Evolutionary conservation across 2,888 invertebrate species (phyloP).

Genomic region (Mythimna pallens): DNA sequence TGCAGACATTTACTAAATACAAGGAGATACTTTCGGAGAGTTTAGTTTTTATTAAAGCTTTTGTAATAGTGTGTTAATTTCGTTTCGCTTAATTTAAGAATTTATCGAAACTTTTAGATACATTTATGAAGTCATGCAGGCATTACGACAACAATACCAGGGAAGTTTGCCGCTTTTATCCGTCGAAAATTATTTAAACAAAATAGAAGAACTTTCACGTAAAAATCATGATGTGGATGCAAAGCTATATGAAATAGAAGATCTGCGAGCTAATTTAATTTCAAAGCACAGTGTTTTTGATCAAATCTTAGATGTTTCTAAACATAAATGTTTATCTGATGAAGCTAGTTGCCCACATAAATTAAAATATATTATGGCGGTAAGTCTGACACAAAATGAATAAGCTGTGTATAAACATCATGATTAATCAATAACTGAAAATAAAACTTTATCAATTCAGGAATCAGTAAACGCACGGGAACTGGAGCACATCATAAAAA

Average conservation of each 20-base stretch:
- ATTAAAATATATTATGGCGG: conserved; percentile 78
- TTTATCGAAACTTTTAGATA: conserved; percentile 75
- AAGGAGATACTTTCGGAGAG: not conserved
- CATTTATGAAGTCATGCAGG: conserved; percentile 82
- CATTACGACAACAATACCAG: conserved; percentile 84
- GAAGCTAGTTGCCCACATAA: conserved; percentile 81
- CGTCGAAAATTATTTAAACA: conserved; percentile 81
- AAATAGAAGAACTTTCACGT: conserved; percentile 76
- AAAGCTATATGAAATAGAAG: conserved; percentile 83
- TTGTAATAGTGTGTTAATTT: not conserved
- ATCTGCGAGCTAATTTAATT: conserved; percentile 78
- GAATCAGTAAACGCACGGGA: conserved; percentile 78
- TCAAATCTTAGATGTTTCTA: conserved; percentile 80
- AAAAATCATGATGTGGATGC: conserved; percentile 77
- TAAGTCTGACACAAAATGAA: conserved; percentile 57
- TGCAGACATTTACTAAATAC: not conserved
- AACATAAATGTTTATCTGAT: conserved; percentile 78
- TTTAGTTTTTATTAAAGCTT: not conserved
- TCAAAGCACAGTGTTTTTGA: conserved; percentile 82
- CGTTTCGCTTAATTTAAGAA: not conserved
- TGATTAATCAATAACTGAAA: not conserved
- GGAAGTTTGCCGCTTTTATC: conserved; percentile 82
- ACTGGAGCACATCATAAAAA: conserved; percentile 77
- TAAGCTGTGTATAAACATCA: not conserved
- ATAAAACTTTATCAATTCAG: conserved; percentile 66